Percentiles rank a stretch among this genome's conserved stretches.
These are phyloP conservation scores for Alaudala cheleensis DNA, from an alignment of 2,113 vertebrate species.

Conservation along the genomic window DNA sequence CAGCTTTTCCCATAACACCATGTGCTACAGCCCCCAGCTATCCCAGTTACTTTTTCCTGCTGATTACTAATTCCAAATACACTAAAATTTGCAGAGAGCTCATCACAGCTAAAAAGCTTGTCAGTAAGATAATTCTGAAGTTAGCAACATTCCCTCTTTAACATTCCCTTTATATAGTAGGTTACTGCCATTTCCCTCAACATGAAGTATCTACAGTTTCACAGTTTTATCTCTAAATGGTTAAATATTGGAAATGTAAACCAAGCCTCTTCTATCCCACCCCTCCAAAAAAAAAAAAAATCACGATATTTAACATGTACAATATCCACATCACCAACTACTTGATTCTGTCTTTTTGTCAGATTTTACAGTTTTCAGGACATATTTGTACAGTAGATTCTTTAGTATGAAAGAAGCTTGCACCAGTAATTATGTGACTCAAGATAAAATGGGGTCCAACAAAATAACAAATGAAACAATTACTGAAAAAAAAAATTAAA, in stretches of 20 bases:
- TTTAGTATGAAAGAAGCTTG: background rate
- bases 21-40: background rate
- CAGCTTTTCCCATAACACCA: background rate
- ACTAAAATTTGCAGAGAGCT: background rate
- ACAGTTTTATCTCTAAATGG: background rate
- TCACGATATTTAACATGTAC: background rate
- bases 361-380: background rate
- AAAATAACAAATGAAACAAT: background rate
- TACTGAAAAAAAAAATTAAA: background rate
- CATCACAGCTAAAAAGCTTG: background rate
- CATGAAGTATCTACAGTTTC: background rate
- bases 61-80: background rate
- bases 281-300: background rate
- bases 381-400: background rate
- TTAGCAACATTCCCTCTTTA: background rate
- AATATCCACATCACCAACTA: background rate
- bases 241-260: background rate
- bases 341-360: background rate
- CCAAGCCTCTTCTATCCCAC: background rate
- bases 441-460: background rate
- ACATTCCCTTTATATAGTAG: background rate
- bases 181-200: background rate
- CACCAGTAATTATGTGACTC: background rate
- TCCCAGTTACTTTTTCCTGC: background rate
- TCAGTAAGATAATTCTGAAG: background rate